A percentile compares a stretch with the other conserved stretches of the same genome.
These are phyloP conservation scores for Anolis carolinensis DNA, from an alignment of 2,113 vertebrate genomes.

Conservation along the genomic window DNA sequence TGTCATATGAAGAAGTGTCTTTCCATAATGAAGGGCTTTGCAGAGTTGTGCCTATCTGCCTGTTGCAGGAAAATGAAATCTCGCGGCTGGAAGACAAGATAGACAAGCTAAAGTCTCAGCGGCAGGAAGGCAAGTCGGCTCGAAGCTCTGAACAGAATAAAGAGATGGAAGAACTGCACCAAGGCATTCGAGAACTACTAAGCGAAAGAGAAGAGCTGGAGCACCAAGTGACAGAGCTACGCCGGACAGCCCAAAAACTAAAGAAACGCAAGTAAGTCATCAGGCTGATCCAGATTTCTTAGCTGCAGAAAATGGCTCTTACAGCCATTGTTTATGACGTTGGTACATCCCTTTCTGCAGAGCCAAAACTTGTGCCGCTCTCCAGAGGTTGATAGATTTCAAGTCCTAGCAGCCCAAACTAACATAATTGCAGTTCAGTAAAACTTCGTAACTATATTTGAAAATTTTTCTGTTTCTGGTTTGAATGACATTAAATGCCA, in stretches of 20 bases:
- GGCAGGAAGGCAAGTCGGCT: slow-evolving; percentile 44
- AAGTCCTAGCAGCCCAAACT: no score
- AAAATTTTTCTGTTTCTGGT: no score
- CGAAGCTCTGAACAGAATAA: slow-evolving; percentile 52
- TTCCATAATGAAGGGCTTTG: neutral
- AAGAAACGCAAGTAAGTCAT: slow-evolving; percentile 73
- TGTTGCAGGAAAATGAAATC: slow-evolving; percentile 76
- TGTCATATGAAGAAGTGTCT: neutral
- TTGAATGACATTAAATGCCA: no score
- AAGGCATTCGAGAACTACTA: slow-evolving; percentile 66
- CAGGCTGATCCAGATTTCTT: neutral
- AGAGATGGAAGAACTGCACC: slow-evolving; percentile 63
- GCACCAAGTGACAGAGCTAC: slow-evolving; percentile 74
- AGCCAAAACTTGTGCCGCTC: no score
- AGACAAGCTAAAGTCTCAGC: slow-evolving; percentile 71
- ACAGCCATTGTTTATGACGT: no score
- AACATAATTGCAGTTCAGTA: no score
- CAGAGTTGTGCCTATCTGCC: neutral
- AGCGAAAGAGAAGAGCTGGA: slow-evolving; percentile 75
- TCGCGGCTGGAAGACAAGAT: slow-evolving; percentile 73
- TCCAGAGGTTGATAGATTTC: no score
- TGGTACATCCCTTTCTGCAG: no score
- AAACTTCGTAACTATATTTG: no score
- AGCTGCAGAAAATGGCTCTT: no score
- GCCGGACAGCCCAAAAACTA: slow-evolving; percentile 53